These are phyloP conservation scores for Nothocercus julius DNA, from an alignment of 2,113 vertebrate species.

Conservation along the genomic window DNA sequence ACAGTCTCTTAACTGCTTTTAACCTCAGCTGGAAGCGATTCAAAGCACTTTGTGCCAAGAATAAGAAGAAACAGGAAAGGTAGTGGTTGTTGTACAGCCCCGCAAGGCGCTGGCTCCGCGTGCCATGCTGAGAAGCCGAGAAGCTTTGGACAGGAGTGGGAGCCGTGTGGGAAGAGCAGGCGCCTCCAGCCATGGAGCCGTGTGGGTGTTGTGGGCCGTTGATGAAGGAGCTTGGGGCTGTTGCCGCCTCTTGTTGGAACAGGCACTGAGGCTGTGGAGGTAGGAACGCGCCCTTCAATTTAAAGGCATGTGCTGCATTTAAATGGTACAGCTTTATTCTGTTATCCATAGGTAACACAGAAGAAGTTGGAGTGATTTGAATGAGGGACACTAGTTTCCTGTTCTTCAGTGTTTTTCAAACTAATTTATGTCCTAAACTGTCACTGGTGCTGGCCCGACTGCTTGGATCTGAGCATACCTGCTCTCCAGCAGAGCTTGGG, in stretches of 20 bases:
- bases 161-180: no score
- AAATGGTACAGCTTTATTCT: neutral
- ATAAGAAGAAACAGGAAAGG: constrained; percentile 64
- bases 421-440: neutral
- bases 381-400: neutral
- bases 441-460: neutral
- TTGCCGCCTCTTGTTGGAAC: no score
- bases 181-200: no score
- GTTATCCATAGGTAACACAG: neutral
- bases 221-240: no score
- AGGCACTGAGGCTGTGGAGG: neutral
- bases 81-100: constrained; percentile 1
- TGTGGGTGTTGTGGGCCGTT: no score
- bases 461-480: neutral
- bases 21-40: constrained; percentile 37
- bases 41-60: constrained; percentile 48
- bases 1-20: constrained; percentile 22
- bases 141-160: neutral
- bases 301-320: neutral
- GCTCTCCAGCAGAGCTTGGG: neutral
- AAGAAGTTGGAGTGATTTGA: neutral
- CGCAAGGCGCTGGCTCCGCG: neutral
- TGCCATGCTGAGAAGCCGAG: neutral
- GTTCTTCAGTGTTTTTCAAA: neutral
- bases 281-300: neutral